Evolutionary conservation across 2,797 vertebrate species (phyloP), one percentile per base, ranked within the genome.

Genomic region (Craterocephalus amniculus): DNA sequence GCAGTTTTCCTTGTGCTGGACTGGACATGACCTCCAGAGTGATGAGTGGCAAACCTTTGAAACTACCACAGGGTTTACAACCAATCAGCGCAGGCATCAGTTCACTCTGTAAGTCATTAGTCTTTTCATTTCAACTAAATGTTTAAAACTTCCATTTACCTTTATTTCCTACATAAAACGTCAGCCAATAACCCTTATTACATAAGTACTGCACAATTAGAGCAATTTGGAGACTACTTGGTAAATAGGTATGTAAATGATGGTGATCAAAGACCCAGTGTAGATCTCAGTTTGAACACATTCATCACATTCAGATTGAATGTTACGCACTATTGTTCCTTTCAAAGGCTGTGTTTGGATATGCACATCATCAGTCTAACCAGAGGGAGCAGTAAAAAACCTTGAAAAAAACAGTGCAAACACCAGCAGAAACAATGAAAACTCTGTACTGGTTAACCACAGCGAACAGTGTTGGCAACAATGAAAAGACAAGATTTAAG

Each of bases 51-150:
- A 79, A 84, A 80, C 73, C 69, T 58, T 77, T 70, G 63, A 67
- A 74, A 69, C 58, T 67, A 58, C 67, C 71, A 54, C 60, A 38
- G 51, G 45, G 36, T 77, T 84, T 83, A 80, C 26, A 29, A 87
- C 78, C 82, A 83, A 79, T 84, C 79, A 88, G 79, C 58, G 76
- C 59, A 72, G 74, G 56, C 78, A 59, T 63, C 13, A 38, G 61
- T 80, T 66, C 56, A 58, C 63, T 60, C 61, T 38, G 1, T 64
- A 2, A 84, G 72, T 69, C 74, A 75, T 84, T 76, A 74, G 74
- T 84, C 80, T 83, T 87, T 79, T 83, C 85, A 85, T 90, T 89
- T 77, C 88, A 84, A 85, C 82, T 80, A 90, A 86, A 85, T 69
- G 58, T 81, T 81, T 87, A 92, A 89, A 83, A 78, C 77, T 80